These are phyloP conservation scores for Drepana falcataria DNA, from an alignment of 2,888 invertebrate species.

Conservation along the genomic window DNA sequence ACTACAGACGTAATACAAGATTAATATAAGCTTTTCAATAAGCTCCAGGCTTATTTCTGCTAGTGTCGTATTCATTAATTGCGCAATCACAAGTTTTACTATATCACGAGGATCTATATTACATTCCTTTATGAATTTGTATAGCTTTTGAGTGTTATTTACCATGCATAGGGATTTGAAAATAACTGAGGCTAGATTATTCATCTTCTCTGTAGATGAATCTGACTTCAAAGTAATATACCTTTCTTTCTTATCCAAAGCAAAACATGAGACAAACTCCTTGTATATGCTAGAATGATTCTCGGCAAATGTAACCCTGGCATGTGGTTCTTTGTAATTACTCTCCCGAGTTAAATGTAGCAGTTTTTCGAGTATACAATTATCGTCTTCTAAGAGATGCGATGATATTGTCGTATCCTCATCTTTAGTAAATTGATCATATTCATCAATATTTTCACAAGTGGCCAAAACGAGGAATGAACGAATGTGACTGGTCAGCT, in stretches of 20 bases:
- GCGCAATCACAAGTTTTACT: slow-evolving; percentile 83
- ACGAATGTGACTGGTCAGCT: slow-evolving; percentile 41
- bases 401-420: slow-evolving; percentile 25
- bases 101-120: slow-evolving; percentile 80
- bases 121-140: slow-evolving; percentile 44
- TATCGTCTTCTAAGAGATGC: slow-evolving; percentile 75
- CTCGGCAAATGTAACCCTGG: slow-evolving; percentile 79
- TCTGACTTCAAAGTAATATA: slow-evolving; percentile 45
- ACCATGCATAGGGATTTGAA: slow-evolving; percentile 71
- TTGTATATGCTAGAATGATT: slow-evolving; percentile 65
- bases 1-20: slow-evolving; percentile 82
- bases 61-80: slow-evolving; percentile 83
- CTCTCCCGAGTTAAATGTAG: slow-evolving; percentile 77
- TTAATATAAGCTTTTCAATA: slow-evolving; percentile 82
- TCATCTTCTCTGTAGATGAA: slow-evolving; percentile 44
- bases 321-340: slow-evolving; percentile 57
- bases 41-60: slow-evolving; percentile 72
- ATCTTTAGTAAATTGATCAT: slow-evolving; percentile 13
- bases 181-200: slow-evolving; percentile 48
- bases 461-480: slow-evolving; percentile 26
- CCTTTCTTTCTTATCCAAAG: slow-evolving; percentile 52
- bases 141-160: slow-evolving; percentile 36
- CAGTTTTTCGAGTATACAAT: slow-evolving; percentile 81
- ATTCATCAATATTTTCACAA: slow-evolving; percentile 25
- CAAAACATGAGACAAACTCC: slow-evolving; percentile 78